These are phyloP conservation scores for Eclectus roratus DNA, from an alignment of 2,113 vertebrate genomes.

Conservation along the genomic window DNA sequence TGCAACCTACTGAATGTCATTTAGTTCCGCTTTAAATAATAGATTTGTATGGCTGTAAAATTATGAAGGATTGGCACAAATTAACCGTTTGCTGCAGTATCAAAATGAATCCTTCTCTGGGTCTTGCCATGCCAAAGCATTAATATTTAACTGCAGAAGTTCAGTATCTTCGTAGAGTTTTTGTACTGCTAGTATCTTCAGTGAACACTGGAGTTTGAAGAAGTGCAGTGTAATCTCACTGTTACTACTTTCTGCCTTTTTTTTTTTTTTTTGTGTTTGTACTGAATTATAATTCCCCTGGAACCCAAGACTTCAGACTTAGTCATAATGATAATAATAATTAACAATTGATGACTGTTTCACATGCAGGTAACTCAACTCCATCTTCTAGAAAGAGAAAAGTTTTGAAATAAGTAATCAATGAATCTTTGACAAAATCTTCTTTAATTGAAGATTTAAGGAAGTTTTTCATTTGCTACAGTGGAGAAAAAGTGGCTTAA, in stretches of 20 bases:
- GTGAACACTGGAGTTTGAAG: not conserved
- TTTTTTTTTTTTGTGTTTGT: not conserved
- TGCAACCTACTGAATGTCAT: not conserved
- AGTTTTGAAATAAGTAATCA: not conserved
- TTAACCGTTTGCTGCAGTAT: not conserved
- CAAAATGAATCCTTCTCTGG: not conserved
- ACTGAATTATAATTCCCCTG: not conserved
- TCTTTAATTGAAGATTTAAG: not conserved
- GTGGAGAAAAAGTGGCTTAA: not conserved
- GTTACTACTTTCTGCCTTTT: not conserved
- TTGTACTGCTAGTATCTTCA: not conserved
- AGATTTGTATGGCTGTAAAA: not conserved
- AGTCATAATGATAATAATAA: not conserved
- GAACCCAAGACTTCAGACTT: not conserved
- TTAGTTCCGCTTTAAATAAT: not conserved
- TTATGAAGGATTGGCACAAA: not conserved
- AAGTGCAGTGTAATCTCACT: not conserved
- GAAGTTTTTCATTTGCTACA: not conserved
- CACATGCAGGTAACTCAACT: not conserved
- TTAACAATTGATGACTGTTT: not conserved
- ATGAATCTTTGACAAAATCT: not conserved
- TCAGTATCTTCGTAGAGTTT: not conserved
- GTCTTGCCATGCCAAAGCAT: not conserved
- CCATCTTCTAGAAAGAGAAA: not conserved
- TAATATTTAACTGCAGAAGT: not conserved